Evolutionary conservation across 2,113 vertebrate genomes (phyloP), one percentile per base, ranked within the genome.

Genomic region (Lanius collurio): DNA sequence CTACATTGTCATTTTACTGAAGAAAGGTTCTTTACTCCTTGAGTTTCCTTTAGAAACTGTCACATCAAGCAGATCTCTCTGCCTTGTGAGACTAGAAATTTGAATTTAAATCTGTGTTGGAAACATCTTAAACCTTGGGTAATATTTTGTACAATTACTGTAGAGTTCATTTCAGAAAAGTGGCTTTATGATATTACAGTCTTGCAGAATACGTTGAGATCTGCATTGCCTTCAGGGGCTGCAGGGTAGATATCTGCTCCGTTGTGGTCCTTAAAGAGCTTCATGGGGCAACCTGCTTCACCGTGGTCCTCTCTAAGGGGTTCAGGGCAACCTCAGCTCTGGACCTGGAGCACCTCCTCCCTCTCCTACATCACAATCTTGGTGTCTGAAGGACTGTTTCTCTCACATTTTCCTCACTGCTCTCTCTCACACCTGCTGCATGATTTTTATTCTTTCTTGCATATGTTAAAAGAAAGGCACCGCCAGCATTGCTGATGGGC

Each of bases 331-430:
- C 35, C 8, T 46, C 24, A 74, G 4, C 10, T 37, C 26, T 33
- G 23, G 0, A 10, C 3, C 6, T 82, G 56, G 8, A 62, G 3
- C 10, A 39, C 2, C 5, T 78, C 4, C 9, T 71, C 14, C 3
- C 6, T 6, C 2, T 60, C 2, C 7, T 82, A 35, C 14, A 4
- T 62, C 37, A 62, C 14, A 15, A 22, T 13, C 27, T 39, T 52
- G 11, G 15, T 67, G 19, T 60, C 16, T 71, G 37, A 27, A 62
- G 5, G 20, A 12, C 4, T 17, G 4, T 35, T 75, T 49, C 47
- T 49, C 23, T 49, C 23, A 11, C 6, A 1, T 6, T 82, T 74
- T 65, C 37, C 60, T 60, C 18, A 17, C 9, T 74, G 64, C 9
- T 28, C 5, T 35, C 23, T 64, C 31, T 62, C 10, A 35, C 5